Conservation (phyloP, 2,888 invertebrate genomes). For the Drosophila fungiperda region DNA sequence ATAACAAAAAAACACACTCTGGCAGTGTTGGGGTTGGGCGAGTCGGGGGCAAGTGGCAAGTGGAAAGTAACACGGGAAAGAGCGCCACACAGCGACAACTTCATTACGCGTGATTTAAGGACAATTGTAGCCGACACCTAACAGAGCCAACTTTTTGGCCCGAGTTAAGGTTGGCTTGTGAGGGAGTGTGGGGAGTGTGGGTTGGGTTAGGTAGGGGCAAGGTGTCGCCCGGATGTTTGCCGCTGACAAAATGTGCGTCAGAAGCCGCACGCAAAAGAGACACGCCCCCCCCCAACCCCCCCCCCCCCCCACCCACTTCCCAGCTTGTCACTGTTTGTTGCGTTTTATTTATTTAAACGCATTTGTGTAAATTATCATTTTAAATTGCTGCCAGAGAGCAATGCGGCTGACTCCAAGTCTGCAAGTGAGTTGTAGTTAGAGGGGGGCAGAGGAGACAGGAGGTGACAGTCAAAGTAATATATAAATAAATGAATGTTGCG, state of each 20-base stretch:
- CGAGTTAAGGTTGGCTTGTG: constrained; percentile 1
- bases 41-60: constrained; percentile 15
- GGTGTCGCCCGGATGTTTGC: constrained; percentile 35
- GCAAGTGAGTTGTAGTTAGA: background rate
- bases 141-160: constrained; percentile 44
- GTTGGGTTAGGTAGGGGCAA: background rate
- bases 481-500: constrained; percentile 80
- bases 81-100: constrained; percentile 68
- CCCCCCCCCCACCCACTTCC: no score
- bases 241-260: constrained; percentile 52
- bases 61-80: constrained; percentile 40
- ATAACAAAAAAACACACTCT: constrained; percentile 49
- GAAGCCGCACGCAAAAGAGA: constrained; percentile 24
- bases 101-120: constrained; percentile 83
- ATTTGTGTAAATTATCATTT: constrained; percentile 83
- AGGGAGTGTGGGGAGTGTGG: background rate
- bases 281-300: background rate
- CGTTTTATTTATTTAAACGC: constrained; percentile 83
- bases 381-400: constrained; percentile 76
- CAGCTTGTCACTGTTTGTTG: constrained; percentile 46
- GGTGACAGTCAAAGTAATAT: constrained; percentile 66
- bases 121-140: constrained; percentile 80
- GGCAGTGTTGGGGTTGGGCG: background rate
- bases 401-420: constrained; percentile 7
- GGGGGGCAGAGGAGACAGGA: background rate